Conservation (phyloP, 2,797 vertebrate genomes). For the Melanotaenia maccullochi region DNA sequence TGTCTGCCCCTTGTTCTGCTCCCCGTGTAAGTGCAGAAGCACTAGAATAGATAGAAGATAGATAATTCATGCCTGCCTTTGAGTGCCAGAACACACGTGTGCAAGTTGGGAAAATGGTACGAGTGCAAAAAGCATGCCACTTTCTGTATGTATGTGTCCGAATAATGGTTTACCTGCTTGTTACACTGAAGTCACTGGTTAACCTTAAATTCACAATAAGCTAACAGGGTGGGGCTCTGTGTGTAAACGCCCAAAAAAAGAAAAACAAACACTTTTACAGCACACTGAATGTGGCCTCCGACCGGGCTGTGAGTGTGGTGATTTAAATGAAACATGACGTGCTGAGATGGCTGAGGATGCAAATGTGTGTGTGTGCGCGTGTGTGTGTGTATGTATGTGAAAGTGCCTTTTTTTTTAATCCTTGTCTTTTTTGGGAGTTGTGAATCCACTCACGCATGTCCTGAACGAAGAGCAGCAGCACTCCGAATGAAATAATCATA, state of each 20-base stretch:
- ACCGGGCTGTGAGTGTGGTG: slow-evolving; percentile 55
- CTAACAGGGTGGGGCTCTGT: slow-evolving; percentile 79
- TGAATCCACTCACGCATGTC: slow-evolving; percentile 80
- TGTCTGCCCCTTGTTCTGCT: slow-evolving; percentile 65
- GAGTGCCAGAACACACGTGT: slow-evolving; percentile 69
- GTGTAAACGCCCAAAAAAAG: slow-evolving; percentile 65
- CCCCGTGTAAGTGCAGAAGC: slow-evolving; percentile 63
- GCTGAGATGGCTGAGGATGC: slow-evolving; percentile 45
- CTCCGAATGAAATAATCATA: slow-evolving; percentile 83
- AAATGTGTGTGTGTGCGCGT: slow-evolving; percentile 41
- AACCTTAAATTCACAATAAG: slow-evolving; percentile 82
- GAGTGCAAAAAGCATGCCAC: slow-evolving; percentile 70
- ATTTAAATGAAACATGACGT: slow-evolving; percentile 32
- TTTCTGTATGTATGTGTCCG: slow-evolving; percentile 39
- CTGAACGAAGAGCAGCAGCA: slow-evolving; percentile 79
- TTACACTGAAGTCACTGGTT: slow-evolving; percentile 79
- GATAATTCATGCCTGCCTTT: slow-evolving; percentile 78
- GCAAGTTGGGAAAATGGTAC: slow-evolving; percentile 59
- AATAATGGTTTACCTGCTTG: slow-evolving; percentile 67
- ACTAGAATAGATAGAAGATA: slow-evolving; percentile 70
- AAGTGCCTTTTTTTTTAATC: slow-evolving; percentile 93
- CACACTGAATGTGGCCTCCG: slow-evolving; percentile 81
- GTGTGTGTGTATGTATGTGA: slow-evolving; percentile 69
- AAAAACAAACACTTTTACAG: slow-evolving; percentile 78
- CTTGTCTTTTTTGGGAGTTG: slow-evolving; percentile 82